Evolutionary conservation across 2,113 vertebrate species (phyloP), one percentile per base, ranked within the genome.

Genomic region (Nesogale talazaci): DNA sequence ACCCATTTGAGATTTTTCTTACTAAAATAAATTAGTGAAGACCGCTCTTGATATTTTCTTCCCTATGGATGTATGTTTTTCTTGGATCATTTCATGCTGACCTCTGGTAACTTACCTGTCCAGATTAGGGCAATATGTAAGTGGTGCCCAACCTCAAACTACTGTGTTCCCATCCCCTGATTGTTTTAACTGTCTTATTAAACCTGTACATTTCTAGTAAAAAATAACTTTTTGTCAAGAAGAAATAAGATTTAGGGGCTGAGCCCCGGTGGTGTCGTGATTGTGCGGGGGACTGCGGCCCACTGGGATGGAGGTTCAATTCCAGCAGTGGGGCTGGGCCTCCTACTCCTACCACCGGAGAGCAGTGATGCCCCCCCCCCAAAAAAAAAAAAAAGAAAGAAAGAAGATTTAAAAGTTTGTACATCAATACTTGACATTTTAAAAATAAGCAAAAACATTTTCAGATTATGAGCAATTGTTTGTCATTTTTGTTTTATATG

Each of bases 401-500:
- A 61, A 27, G 86, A 12, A 67, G 7, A 52, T 52, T 52, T 52
- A 10, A 52, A 52, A 52, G 46, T 52, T 52, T 52, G 14, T 52
- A 52, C 9, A 52, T 52, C 14, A 83, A 11, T 93, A 42, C 0
- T 70, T 85, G 19, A 46, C 59, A 80, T 80, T 84, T 80, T 57
- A 61, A 90, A 57, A 79, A 20, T 65, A 90, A 52, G 46, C 46
- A 52, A 52, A 46, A 92, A 29, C 5, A 74, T 1, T 79, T 15
- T 1, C 10, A 17, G 2, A 15, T 90, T 80, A n/a, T 61, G 36
- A 69, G 22, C 36, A 87, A 3, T 83, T 75, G 52, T 36, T 57
- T 52, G 74, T 65, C 29, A 81, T 17, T 81, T 93, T 93, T 87
- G 20, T 88, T 90, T 92, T 90, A 81, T 20, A 72, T 42, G 76